Base-by-base conservation (phyloP, 2,797 vertebrate genomes). In the Myiothlypis chrysogaster region DNA sequence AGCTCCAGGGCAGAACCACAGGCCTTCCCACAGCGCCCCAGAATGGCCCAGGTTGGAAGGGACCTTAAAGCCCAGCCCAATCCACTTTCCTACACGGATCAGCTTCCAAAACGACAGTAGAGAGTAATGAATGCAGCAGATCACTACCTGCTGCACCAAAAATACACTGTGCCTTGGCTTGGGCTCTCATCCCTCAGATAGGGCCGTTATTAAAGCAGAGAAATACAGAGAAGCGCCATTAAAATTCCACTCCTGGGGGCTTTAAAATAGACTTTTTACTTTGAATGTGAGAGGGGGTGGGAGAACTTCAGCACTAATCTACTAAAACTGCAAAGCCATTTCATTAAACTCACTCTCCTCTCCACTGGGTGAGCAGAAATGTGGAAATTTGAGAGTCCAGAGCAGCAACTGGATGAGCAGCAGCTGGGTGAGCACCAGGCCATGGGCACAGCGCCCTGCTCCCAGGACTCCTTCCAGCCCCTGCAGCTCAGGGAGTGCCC, bases 161-260 rank as follows among this genome's bases (percentile, higher is more conserved):
- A 89, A 94, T 64, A 41, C 66, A 10, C 60, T 5, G 43, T 64
- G 83, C 78, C 79, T 89, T 57, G 68, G 39, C 53, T 69, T 69
- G 81, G 84, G 88, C 83, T 88, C 88, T 57, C 86, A 64, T 87
- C 56, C 41, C 61, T 76, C 71, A 11, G 25, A 85, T 16, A 72
- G 76, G 76, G 56, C 79, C 41, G 8, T 88, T 93, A 85, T 93
- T 93, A 89, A 71, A 88, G 76, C 82, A 66, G 49, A 81, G 83
- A 52, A 82, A 71, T 72, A 65, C 55, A 90, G 92, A 90, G 73
- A 70, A 86, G 69, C 72, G 71, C 93, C 87, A 96, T 96, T 96
- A 96, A 94, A 95, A 96, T 95, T 94, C 90, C 72, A 92, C 83
- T 95, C 63, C 43, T 56, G 70, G 93, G 93, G 93, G 66, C 91